Base-by-base conservation (phyloP, 2,113 vertebrate genomes). In the Amazona vittata region DNA sequence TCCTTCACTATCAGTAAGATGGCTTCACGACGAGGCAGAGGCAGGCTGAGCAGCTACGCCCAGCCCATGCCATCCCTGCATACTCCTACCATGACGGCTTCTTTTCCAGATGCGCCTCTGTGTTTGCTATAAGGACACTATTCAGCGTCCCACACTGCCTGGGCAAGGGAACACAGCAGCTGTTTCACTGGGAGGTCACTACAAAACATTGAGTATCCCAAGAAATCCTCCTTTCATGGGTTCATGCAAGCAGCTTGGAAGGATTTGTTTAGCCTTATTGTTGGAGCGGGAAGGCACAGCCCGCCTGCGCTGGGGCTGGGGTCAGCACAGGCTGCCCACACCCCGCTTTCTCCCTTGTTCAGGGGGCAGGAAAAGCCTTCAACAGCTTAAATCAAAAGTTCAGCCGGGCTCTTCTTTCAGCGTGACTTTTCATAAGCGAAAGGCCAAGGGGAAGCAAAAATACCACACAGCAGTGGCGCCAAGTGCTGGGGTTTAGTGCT, bases 201-300 rank as follows among this genome's bases (percentile, higher is more conserved):
- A 96, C 94, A 97, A 97, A 97, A 97, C 96, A 97, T 50, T 95
- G 96, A 97, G 97, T 97, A 95, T 93, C 96, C 93, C 86, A 94
- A 98, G 97, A 98, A 98, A 97, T 43, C 83, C 89, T 97, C 76
- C 94, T 97, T 98, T 98, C 97, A 98, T 97, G 52, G 17, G 86
- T 70, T 88, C 90, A 59, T 81, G 84, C 91, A 96, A 95, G 94
- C 96, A 96, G 91, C 96, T 92, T 95, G 96, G 95, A 97, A 98
- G 93, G 96, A 82, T 96, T 96, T 93, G 85, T 95, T 96, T 96
- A 82, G 95, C 67, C 55, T 96, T 92, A 98, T 98, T 98, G 97
- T 98, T 98, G 93, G 82, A 83, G 62, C 5, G 53, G 80, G 74
- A 93, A 97, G 96, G 97, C 97, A 1, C 47, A 87, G 95, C 83